Percentiles rank a stretch among this genome's conserved stretches.
Conservation (phyloP, 2,113 vertebrate genomes). For the Cyanocitta stelleri region DNA sequence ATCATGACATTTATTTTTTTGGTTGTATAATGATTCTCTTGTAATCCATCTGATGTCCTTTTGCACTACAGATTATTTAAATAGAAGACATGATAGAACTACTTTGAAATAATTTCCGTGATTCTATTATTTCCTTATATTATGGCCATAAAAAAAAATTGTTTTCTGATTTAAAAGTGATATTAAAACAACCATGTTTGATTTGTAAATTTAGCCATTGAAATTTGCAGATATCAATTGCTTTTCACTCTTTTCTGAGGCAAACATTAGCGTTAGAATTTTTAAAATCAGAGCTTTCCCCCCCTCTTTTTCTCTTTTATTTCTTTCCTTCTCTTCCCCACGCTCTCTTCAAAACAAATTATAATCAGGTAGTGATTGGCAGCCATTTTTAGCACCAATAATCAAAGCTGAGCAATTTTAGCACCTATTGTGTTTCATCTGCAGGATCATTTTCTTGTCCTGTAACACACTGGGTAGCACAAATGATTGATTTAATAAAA, state of each 20-base stretch:
- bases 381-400: constrained; percentile 52
- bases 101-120: neutral
- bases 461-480: constrained; percentile 30
- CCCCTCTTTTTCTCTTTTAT: neutral
- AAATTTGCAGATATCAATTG: neutral
- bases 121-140: neutral
- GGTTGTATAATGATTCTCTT: neutral
- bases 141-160: neutral
- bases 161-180: neutral
- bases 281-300: neutral
- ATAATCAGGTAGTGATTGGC: constrained; percentile 39
- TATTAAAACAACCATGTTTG: neutral
- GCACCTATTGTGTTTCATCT: constrained; percentile 43
- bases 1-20: neutral
- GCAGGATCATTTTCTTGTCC: constrained; percentile 55
- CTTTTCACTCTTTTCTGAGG: neutral
- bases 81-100: neutral
- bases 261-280: neutral
- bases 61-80: neutral
- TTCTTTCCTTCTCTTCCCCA: neutral
- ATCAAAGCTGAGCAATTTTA: constrained; percentile 56
- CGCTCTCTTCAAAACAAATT: constrained; percentile 19
- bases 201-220: neutral
- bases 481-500: constrained; percentile 36
- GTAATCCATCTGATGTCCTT: neutral